Percentiles rank a stretch among this genome's conserved stretches.
phyloP scores from a whole-genome alignment of 2,888 invertebrate species.

The Byasa hedistus region DNA sequence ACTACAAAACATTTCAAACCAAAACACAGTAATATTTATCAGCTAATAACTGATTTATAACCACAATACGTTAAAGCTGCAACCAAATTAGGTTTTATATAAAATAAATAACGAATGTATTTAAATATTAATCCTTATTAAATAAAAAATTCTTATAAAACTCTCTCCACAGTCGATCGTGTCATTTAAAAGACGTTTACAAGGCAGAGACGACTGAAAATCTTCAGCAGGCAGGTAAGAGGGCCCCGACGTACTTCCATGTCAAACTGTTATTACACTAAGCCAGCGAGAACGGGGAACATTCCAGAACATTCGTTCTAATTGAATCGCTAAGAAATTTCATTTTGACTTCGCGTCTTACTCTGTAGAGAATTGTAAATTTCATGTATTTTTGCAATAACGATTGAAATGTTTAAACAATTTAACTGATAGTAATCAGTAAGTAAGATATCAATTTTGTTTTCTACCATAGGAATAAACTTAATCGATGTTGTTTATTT shows the following conservation, averaged over 20 bases:
- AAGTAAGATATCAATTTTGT: too few relatives aligned
- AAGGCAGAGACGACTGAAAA: conserved; percentile 34
- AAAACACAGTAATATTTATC: neutral
- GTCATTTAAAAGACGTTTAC: conserved; percentile 35
- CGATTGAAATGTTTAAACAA: neutral
- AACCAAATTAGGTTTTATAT: neutral
- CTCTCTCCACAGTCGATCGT: conserved; percentile 27
- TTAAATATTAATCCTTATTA: neutral
- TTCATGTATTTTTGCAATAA: conserved; percentile 22
- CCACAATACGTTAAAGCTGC: too few relatives aligned
- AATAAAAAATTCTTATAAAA: conserved; percentile 4
- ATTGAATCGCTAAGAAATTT: conserved; percentile 49
- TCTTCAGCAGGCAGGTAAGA: conserved; percentile 36
- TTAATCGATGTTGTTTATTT: too few relatives aligned
- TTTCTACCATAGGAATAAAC: too few relatives aligned
- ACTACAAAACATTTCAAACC: too few relatives aligned
- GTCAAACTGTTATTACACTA: conserved; percentile 50
- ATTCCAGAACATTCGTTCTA: conserved; percentile 46
- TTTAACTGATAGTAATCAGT: too few relatives aligned
- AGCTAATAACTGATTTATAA: too few relatives aligned
- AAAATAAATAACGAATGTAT: neutral
- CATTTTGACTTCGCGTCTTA: conserved; percentile 35
- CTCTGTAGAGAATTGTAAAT: conserved; percentile 33
- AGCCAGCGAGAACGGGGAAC: conserved; percentile 35
- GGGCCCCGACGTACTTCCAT: conserved; percentile 35